Base-by-base conservation (phyloP, 1,140 invertebrate genomes). In the Aphaenogaster floridana region DNA sequence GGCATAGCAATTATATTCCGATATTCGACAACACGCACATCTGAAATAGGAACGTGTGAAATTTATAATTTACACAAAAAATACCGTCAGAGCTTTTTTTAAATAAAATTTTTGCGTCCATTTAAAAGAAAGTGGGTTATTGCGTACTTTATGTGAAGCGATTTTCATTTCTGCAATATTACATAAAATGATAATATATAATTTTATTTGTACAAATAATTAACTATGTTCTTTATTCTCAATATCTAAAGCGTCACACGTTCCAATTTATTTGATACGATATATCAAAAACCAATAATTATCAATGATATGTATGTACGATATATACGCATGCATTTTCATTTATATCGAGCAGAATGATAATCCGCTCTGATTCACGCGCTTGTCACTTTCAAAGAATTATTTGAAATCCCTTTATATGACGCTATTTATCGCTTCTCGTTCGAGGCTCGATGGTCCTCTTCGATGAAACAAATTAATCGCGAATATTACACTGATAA, bases 311-410 rank as follows among this genome's bases (percentile, higher is more conserved):
- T 21, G 36, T 28, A 50, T 5, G 15, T 21, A 7, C 5, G 3
- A 45, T 8, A 5, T 48, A 39, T 42, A 36, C 28, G 42, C n/a
- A 15, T 45, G 48, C 36, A 36, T 84, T 84, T 76, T 84, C 69
- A 86, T 86, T 66, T 79, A n/a, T 57, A 66, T 34, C 74, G 9
- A 21, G 6, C 42, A 71, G 21, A 83, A 50, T 63, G 86, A 87
- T 83, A 87, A 83, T 81, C 86, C 66, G 52, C 76, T 71, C 66
- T 50, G 86, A 80, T 87, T 87, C 64, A 39, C 64, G 68, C 17
- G 36, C 54, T 42, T 83, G 76, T 71, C 54, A 71, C 21, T 83
- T 28, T 52, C 66, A 87, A 87, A 87, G 54, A 81, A 87, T 87
- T 71, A 83, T 72, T 83, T 7, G 54, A 72, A 87, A 87, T 87